Conservation (phyloP, 1,140 invertebrate genomes). For the Melipona quadrifasciata region DNA sequence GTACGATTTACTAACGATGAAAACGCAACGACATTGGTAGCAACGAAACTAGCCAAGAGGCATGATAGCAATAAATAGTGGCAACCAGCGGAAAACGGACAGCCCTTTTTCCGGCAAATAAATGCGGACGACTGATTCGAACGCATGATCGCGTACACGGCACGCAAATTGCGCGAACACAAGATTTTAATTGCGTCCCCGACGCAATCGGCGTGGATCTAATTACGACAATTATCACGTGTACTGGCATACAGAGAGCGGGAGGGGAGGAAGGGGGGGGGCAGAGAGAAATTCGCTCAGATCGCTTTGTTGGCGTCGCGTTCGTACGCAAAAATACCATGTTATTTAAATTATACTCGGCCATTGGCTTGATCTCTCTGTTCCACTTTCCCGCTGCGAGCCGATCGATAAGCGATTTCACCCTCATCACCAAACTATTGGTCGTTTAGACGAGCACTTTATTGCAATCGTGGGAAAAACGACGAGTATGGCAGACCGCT, state of each 20-base stretch:
- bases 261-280: too few relatives aligned
- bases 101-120: not conserved
- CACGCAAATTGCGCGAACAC: slow-evolving; percentile 37
- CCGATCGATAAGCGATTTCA: slow-evolving; percentile 56
- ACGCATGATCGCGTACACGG: not conserved
- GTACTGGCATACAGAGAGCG: slow-evolving; percentile 1
- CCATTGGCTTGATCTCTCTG: slow-evolving; percentile 24
- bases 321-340: slow-evolving; percentile 51
- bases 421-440: slow-evolving; percentile 19
- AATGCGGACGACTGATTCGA: not conserved
- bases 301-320: slow-evolving; percentile 9
- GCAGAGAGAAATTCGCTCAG: not conserved
- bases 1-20: not conserved
- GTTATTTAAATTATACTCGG: slow-evolving; percentile 59
- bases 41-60: not conserved
- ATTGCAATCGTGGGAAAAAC: slow-evolving; percentile 51
- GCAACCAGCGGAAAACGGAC: not conserved
- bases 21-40: not conserved
- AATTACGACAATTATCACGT: slow-evolving; percentile 61
- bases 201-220: slow-evolving; percentile 49
- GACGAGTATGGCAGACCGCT: not conserved
- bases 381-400: not conserved
- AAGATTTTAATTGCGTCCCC: slow-evolving; percentile 58
- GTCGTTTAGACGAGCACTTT: slow-evolving; percentile 48
- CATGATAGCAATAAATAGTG: not conserved